Percentiles rank a stretch among this genome's conserved stretches.
phyloP scores from a whole-genome alignment of 2,113 vertebrate species.

The Pseudorhombus dupliciocellatus region DNA sequence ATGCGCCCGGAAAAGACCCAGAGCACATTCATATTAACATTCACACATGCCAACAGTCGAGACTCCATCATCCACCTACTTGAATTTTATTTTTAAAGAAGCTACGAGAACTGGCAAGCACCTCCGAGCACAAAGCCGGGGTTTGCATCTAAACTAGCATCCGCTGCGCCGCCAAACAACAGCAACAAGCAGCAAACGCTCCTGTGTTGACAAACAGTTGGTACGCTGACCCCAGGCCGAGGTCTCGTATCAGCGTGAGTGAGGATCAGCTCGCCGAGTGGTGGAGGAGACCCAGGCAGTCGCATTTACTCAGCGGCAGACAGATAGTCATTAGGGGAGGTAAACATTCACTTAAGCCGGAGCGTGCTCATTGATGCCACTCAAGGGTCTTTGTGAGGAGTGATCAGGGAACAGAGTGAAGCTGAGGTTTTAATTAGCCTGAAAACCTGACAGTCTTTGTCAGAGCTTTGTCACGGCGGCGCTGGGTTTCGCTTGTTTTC shows the following conservation, averaged over 20 bases:
- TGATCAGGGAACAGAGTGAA: conserved; percentile 70
- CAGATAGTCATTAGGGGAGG: conserved; percentile 79
- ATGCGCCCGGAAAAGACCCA: too few relatives aligned
- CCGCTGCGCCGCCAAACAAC: conserved; percentile 18
- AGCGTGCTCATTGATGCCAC: conserved; percentile 71
- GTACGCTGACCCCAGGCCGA: conserved; percentile 33
- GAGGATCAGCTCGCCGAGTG: conserved; percentile 43
- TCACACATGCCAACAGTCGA: conserved; percentile 2
- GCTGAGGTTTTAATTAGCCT: conserved; percentile 81
- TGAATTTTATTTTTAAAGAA: neutral
- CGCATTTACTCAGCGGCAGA: conserved; percentile 68
- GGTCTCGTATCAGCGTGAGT: conserved; percentile 31
- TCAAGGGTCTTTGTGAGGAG: conserved; percentile 73
- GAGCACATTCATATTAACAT: neutral
- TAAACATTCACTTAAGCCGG: conserved; percentile 81
- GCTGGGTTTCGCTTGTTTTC: conserved; percentile 27
- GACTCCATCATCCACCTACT: neutral
- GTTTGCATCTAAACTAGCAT: neutral
- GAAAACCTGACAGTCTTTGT: conserved; percentile 74
- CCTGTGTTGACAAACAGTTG: conserved; percentile 38
- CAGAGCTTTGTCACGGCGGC: conserved; percentile 54
- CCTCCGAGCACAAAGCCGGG: neutral
- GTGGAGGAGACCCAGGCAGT: conserved; percentile 42
- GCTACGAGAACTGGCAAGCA: neutral
- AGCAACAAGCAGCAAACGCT: conserved; percentile 31